These are phyloP conservation scores for Zaprionus gabonicus DNA, from an alignment of 1,140 invertebrate genomes.

Conservation along the genomic window DNA sequence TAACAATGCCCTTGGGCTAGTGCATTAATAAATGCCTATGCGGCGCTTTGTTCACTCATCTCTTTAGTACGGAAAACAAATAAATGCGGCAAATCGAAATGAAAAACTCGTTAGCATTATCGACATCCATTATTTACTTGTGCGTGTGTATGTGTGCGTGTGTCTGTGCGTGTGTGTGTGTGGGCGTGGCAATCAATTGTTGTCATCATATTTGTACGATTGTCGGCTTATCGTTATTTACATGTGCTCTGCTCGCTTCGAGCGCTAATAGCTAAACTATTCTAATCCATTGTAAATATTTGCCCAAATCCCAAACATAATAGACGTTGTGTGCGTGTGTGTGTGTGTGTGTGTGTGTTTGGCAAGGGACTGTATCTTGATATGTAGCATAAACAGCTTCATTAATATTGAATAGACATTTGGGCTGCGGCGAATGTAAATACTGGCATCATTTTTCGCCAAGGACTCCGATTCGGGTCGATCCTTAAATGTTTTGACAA, in stretches of 20 bases:
- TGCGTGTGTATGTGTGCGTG: neutral
- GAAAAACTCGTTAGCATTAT: slow-evolving; percentile 39
- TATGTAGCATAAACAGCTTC: slow-evolving; percentile 48
- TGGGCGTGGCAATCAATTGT: slow-evolving; percentile 54
- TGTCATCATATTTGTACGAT: slow-evolving; percentile 62
- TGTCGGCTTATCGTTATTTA: slow-evolving; percentile 75
- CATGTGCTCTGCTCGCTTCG: slow-evolving; percentile 38
- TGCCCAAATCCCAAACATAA: slow-evolving; percentile 43
- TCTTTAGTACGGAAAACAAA: slow-evolving; percentile 19
- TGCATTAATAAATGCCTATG: slow-evolving; percentile 13
- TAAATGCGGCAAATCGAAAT: slow-evolving; percentile 42
- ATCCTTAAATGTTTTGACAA: slow-evolving; percentile 14
- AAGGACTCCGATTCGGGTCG: neutral
- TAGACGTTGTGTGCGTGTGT: slow-evolving; percentile 15
- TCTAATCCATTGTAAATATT: slow-evolving; percentile 64
- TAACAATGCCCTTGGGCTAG: neutral
- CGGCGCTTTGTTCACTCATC: slow-evolving; percentile 1
- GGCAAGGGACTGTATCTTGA: slow-evolving; percentile 16
- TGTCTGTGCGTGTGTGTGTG: slow-evolving; percentile 3
- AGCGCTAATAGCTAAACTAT: slow-evolving; percentile 61
- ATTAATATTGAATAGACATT: slow-evolving; percentile 46
- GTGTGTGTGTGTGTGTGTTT: slow-evolving; percentile 6
- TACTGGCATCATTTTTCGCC: slow-evolving; percentile 39
- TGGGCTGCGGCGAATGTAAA: slow-evolving; percentile 33
- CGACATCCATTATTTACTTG: slow-evolving; percentile 18